Conservation (phyloP, 2,888 invertebrate species). For the Brachylomia viminalis region DNA sequence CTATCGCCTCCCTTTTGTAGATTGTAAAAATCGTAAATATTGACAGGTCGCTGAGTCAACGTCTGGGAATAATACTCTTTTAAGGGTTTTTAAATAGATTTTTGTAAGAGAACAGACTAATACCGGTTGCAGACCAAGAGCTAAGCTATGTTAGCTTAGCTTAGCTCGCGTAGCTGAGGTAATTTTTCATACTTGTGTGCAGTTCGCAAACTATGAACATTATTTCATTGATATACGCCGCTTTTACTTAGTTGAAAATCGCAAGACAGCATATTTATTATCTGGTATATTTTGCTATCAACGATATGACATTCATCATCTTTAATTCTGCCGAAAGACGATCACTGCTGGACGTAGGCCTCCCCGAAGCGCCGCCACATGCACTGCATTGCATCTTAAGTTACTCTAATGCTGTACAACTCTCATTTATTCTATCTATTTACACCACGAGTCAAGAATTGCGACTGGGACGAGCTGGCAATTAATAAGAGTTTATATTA, state of each 20-base stretch:
- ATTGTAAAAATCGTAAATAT: constrained; percentile 14
- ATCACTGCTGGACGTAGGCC: neutral
- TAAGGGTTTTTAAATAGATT: neutral
- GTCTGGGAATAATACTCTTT: constrained; percentile 16
- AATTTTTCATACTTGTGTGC: too few relatives aligned
- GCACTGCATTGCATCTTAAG: neutral
- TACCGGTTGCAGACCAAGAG: too few relatives aligned
- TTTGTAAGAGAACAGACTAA: neutral
- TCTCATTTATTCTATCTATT: neutral
- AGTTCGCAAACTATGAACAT: too few relatives aligned
- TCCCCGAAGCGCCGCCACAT: neutral
- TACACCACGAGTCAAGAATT: neutral
- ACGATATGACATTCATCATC: neutral
- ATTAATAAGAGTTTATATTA: constrained; percentile 10
- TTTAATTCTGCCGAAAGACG: neutral
- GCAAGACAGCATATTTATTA: too few relatives aligned
- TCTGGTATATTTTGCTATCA: neutral
- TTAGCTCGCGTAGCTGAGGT: too few relatives aligned
- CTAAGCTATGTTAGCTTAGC: too few relatives aligned
- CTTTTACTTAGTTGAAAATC: neutral
- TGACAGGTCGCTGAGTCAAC: constrained; percentile 22
- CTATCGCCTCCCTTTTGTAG: neutral
- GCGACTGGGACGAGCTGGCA: neutral
- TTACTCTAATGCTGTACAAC: neutral
- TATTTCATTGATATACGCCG: neutral